Base-by-base conservation (phyloP, 2,888 invertebrate genomes). In the Sclerodermus sp. region DNA sequence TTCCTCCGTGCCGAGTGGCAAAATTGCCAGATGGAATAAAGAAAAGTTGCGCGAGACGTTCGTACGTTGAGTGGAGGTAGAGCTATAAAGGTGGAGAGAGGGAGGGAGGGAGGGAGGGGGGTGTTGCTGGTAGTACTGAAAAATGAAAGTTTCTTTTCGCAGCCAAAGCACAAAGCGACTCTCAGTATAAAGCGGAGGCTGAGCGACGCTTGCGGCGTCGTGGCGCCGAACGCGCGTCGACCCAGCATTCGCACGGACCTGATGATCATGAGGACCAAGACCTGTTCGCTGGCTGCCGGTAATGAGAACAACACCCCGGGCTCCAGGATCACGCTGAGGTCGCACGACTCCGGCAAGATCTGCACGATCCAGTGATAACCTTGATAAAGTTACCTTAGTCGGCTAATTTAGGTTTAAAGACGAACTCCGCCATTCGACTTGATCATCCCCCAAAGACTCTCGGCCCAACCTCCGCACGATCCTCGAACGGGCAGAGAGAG, bases 181-280 rank as follows among this genome's bases (percentile, higher is more conserved):
- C 81, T 93, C 47, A 90, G 91, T 40, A 90, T 93, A 57, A 90
- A 92, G 66, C 82, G 91, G 51, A 83, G 91, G 45, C 80, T 92
- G 62, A 92, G 91, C 59, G 93, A 93, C 71, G 93, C 93, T 1
- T 92, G 91, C 70, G 93, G 93, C 3, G 91, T 92, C 5, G 90
- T 93, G 15, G 90, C 91, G n/a, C 91, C 92, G 1, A 92, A 92
- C 72, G 93, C 90, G 1, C 82, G 93, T 45, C 82, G 93, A 40
- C 93, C 93, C 30, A 91, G 91, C 77, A 91, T 94, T 60, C 83
- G 93, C 55, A 93, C 93, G 5, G 93, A 94, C 76, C 82, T 93
- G 62, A 88, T 92, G 86, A 89, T 91, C 67, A 90, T 93, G 87
- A 86, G 91, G 76, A 89, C 89, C 62, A 90, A 90, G 80, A 89